These are phyloP conservation scores for Copsychus sechellarum DNA, from an alignment of 2,113 vertebrate genomes.

Conservation along the genomic window DNA sequence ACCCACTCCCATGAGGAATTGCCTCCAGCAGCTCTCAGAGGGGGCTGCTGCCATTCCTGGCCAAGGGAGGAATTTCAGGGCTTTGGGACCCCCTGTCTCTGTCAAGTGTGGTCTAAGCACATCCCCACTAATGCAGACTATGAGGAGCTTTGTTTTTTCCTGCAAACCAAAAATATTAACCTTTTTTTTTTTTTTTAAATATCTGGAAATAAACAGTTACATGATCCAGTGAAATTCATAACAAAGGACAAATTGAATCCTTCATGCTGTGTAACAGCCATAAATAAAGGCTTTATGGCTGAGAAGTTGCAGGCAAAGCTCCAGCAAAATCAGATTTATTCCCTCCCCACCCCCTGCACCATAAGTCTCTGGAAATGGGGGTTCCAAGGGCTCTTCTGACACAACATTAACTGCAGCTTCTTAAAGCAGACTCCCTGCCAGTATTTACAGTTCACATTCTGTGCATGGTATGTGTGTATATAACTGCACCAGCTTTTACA, in stretches of 20 bases:
- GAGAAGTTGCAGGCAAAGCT: constrained; percentile 51
- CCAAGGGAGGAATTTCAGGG: background rate
- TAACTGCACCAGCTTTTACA: constrained; percentile 51
- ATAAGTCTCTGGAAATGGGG: constrained; percentile 48
- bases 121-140: background rate
- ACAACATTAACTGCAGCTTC: constrained; percentile 49
- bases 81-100: background rate
- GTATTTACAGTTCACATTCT: constrained; percentile 57
- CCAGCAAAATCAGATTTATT: constrained; percentile 62
- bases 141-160: background rate
- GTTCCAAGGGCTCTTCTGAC: constrained; percentile 54
- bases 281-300: constrained; percentile 69
- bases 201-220: constrained; percentile 60
- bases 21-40: background rate
- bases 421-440: constrained; percentile 51
- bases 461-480: constrained; percentile 15
- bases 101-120: background rate
- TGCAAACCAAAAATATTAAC: background rate
- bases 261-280: constrained; percentile 51
- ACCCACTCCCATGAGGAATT: background rate
- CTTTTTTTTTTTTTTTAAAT: background rate
- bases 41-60: background rate
- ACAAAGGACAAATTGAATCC: constrained; percentile 70
- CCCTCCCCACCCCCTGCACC: background rate
- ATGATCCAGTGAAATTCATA: constrained; percentile 60